These are phyloP conservation scores for Hydrolagus colliei DNA, from an alignment of 2,797 vertebrate genomes.

Conservation along the genomic window DNA sequence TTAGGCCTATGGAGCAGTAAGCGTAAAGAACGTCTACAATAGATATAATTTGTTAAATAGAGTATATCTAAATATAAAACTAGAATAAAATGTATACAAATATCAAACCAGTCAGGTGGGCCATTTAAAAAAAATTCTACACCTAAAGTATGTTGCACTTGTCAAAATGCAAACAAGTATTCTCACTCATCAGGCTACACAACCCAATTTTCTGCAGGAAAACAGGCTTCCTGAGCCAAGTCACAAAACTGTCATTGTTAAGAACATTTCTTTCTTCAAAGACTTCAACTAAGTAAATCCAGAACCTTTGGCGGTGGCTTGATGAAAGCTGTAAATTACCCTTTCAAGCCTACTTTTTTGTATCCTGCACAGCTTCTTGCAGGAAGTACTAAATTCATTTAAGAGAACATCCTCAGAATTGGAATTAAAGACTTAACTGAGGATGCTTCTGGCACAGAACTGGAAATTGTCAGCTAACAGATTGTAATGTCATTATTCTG, in stretches of 20 bases:
- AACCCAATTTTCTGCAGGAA: not conserved
- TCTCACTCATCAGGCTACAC: not conserved
- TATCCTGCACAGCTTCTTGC: slow-evolving; percentile 37
- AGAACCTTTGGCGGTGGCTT: slow-evolving; percentile 41
- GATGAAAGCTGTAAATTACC: slow-evolving; percentile 40
- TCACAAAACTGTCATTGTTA: slow-evolving; percentile 28
- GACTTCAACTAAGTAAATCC: slow-evolving; percentile 43
- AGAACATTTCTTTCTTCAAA: slow-evolving; percentile 34
- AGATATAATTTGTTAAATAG: not conserved
- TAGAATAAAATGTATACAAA: no score
- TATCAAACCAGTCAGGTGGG: no score
- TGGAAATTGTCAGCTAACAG: slow-evolving; percentile 25
- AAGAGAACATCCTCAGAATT: not conserved
- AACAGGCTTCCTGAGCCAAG: not conserved
- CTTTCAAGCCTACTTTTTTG: slow-evolving; percentile 41
- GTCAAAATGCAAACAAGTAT: not conserved
- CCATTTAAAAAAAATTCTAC: no score
- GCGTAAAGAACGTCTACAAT: no score
- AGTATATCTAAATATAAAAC: not conserved
- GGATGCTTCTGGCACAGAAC: not conserved
- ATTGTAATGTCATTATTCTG: slow-evolving; percentile 25
- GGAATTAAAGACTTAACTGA: not conserved
- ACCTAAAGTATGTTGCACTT: no score
- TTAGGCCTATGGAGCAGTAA: no score
- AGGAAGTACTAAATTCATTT: slow-evolving; percentile 19